phyloP scores from a whole-genome alignment of 2,797 vertebrate species.

The Paramormyrops hopkinsi region DNA sequence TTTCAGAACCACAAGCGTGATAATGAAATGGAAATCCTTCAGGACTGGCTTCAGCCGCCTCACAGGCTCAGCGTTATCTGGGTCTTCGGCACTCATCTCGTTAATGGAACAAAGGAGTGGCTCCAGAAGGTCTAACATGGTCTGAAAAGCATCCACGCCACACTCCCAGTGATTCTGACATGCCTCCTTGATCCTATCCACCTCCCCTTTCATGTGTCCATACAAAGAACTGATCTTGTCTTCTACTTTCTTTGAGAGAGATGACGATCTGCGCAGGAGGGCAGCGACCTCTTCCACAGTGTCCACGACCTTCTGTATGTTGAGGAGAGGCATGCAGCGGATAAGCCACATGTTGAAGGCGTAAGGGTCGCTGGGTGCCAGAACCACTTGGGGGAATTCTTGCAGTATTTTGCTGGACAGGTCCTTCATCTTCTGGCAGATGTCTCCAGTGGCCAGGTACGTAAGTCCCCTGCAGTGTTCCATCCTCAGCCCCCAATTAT shows the following conservation, averaged over 20 bases:
- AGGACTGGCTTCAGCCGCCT: conserved; percentile 78
- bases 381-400: conserved; percentile 86
- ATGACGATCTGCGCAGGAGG: conserved; percentile 73
- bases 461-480: conserved; percentile 90
- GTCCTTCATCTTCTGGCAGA: conserved; percentile 88
- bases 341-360: conserved; percentile 93
- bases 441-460: conserved; percentile 76
- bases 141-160: conserved; percentile 83
- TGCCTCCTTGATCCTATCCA: conserved; percentile 73
- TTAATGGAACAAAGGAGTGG: conserved; percentile 82
- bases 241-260: conserved; percentile 73
- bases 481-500: conserved; percentile 91
- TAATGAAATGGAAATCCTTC: conserved; percentile 90
- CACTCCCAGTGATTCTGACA: conserved; percentile 79
- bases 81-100: conserved; percentile 67
- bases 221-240: conserved; percentile 74
- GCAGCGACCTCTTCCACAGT: conserved; percentile 79
- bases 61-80: conserved; percentile 64
- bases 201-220: conserved; percentile 75
- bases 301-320: conserved; percentile 76
- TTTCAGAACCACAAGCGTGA: conserved; percentile 85
- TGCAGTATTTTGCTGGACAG: conserved; percentile 81
- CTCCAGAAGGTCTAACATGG: conserved; percentile 83
- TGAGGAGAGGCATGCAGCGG: conserved; percentile 79
- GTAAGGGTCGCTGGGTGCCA: conserved; percentile 85